phyloP scores from a whole-genome alignment of 1,140 invertebrate genomes.

The Trichogramma pretiosum region DNA sequence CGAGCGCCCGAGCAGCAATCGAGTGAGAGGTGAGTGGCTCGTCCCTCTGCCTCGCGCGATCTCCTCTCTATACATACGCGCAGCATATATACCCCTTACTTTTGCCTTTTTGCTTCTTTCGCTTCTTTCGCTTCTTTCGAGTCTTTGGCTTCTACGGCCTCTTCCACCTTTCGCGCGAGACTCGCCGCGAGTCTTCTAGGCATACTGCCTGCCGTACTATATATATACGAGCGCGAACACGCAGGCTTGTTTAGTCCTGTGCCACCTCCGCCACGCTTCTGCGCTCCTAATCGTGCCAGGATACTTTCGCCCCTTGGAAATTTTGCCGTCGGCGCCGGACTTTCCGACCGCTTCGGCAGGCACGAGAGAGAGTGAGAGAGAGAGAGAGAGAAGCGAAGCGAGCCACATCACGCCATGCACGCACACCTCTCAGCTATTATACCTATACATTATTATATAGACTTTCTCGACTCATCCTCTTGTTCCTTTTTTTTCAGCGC shows the following conservation, averaged over 20 bases:
- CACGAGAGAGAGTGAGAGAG: neutral
- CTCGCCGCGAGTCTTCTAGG: too few species aligned
- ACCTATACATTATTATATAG: too few species aligned
- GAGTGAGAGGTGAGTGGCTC: conserved; percentile 12
- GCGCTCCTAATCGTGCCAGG: conserved; percentile 37
- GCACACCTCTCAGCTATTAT: too few species aligned
- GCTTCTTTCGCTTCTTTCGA: conserved; percentile 1
- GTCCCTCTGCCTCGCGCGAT: neutral
- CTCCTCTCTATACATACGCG: too few species aligned
- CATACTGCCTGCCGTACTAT: too few species aligned
- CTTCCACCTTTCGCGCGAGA: conserved; percentile 18
- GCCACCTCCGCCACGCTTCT: conserved; percentile 33
- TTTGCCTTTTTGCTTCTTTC: conserved; percentile 6
- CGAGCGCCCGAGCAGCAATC: neutral
- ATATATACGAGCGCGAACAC: too few species aligned
- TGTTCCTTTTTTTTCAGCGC: too few species aligned
- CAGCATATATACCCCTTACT: conserved; percentile 3
- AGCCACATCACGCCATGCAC: too few species aligned
- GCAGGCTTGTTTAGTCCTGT: conserved; percentile 38
- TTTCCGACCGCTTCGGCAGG: neutral
- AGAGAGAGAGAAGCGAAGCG: neutral
- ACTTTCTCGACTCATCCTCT: too few species aligned
- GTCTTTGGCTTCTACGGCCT: neutral
- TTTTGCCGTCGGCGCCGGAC: conserved; percentile 24
- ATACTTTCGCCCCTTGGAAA: conserved; percentile 34